phyloP scores from a whole-genome alignment of 2,113 vertebrate species.

The Labrus mixtus region DNA sequence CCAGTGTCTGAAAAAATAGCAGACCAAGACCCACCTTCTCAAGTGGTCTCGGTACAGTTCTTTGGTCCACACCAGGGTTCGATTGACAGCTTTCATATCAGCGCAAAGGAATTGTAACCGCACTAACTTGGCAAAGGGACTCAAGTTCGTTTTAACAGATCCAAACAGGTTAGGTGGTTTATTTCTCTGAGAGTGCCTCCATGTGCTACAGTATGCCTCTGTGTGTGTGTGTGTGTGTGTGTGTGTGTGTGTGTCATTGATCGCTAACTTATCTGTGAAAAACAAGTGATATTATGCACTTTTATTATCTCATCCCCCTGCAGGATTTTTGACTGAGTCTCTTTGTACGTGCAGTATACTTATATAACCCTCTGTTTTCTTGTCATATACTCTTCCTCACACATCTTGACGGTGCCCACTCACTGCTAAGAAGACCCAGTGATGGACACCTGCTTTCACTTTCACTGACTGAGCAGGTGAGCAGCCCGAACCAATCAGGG shows the following conservation, averaged over 20 bases:
- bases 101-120: too few relatives aligned
- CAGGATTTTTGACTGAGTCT: background rate
- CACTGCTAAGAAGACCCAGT: background rate
- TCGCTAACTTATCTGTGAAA: background rate
- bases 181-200: too few relatives aligned
- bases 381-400: too few relatives aligned
- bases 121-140: too few relatives aligned
- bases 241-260: conserved; percentile 35
- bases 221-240: conserved; percentile 32
- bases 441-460: conserved; percentile 5
- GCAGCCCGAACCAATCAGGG: too few relatives aligned
- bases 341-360: background rate
- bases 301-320: background rate
- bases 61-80: too few relatives aligned
- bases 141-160: too few relatives aligned
- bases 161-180: conserved; percentile 22
- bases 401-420: too few relatives aligned
- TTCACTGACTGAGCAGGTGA: background rate
- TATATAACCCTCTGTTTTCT: background rate
- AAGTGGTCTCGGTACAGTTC: too few relatives aligned
- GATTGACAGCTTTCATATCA: too few relatives aligned
- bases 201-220: background rate
- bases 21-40: too few relatives aligned
- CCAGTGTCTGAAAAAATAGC: too few relatives aligned
- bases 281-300: conserved; percentile 16